These are phyloP conservation scores for Microplitis manilae DNA, from an alignment of 2,888 invertebrate species.

Conservation along the genomic window DNA sequence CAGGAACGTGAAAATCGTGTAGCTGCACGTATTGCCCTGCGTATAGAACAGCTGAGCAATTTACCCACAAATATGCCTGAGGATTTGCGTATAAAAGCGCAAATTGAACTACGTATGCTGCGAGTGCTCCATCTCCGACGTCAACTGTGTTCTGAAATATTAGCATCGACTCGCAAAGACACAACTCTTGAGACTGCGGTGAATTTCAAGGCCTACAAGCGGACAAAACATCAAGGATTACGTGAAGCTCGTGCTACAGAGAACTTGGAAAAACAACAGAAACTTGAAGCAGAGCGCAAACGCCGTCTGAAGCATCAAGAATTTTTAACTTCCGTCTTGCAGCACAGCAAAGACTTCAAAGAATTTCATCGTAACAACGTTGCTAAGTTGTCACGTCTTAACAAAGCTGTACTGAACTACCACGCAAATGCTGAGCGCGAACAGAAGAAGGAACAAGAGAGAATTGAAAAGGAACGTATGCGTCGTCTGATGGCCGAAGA, in stretches of 20 bases:
- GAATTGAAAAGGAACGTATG: conserved; percentile 99
- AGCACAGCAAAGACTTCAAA: conserved; percentile 98
- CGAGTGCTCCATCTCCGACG: conserved; percentile 96
- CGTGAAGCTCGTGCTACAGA: conserved; percentile 98
- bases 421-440: conserved; percentile 99
- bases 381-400: conserved; percentile 89
- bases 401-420: conserved; percentile 96
- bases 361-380: conserved; percentile 96
- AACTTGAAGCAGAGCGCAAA: conserved; percentile 97
- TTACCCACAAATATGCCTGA: conserved; percentile 93
- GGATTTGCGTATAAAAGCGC: conserved; percentile 91
- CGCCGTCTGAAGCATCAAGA: conserved; percentile 96
- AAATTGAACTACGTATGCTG: conserved; percentile 94
- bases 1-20: conserved; percentile 97
- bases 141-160: conserved; percentile 87
- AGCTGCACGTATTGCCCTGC: conserved; percentile 89
- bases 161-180: conserved; percentile 91
- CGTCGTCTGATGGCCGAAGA: conserved; percentile 99
- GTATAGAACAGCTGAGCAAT: conserved; percentile 92
- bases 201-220: conserved; percentile 97
- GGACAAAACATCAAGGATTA: conserved; percentile 95
- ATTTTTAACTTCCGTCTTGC: conserved; percentile 94
- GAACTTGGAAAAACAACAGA: conserved; percentile 98
- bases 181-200: conserved; percentile 97
- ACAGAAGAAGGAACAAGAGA: conserved; percentile 99